phyloP scores from a whole-genome alignment of 2,113 vertebrate genomes.

The Ailuropoda melanoleuca region DNA sequence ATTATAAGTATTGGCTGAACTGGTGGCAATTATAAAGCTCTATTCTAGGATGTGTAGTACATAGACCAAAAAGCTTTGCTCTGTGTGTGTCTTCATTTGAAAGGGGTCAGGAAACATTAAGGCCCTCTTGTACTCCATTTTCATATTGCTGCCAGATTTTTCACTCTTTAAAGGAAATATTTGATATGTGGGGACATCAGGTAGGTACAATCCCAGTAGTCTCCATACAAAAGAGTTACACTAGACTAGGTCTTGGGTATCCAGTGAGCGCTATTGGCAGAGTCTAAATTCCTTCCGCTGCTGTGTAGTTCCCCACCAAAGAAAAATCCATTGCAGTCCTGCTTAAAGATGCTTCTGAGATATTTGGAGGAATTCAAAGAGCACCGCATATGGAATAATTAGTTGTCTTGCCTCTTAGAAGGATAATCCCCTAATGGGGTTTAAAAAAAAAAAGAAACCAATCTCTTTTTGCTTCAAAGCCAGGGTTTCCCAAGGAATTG shows the following conservation, averaged over 20 bases:
- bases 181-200: fast-evolving
- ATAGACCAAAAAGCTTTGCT: neutral
- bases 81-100: neutral
- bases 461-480: neutral
- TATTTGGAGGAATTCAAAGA: neutral
- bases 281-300: neutral
- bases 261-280: neutral
- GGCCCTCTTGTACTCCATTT: neutral
- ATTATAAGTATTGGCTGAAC: neutral
- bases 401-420: neutral
- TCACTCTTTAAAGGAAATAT: neutral
- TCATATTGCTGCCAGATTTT: neutral
- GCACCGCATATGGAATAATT: neutral
- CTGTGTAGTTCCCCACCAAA: neutral
- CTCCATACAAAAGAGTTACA: neutral
- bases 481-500: neutral
- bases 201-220: neutral
- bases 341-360: neutral
- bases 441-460: no score
- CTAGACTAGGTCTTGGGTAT: neutral
- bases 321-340: neutral
- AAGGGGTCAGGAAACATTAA: neutral
- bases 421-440: neutral
- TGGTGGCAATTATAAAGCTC: neutral
- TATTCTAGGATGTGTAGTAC: neutral